Evolutionary conservation across 2,888 invertebrate genomes (phyloP).

Genomic region (Pandemis heparana): DNA sequence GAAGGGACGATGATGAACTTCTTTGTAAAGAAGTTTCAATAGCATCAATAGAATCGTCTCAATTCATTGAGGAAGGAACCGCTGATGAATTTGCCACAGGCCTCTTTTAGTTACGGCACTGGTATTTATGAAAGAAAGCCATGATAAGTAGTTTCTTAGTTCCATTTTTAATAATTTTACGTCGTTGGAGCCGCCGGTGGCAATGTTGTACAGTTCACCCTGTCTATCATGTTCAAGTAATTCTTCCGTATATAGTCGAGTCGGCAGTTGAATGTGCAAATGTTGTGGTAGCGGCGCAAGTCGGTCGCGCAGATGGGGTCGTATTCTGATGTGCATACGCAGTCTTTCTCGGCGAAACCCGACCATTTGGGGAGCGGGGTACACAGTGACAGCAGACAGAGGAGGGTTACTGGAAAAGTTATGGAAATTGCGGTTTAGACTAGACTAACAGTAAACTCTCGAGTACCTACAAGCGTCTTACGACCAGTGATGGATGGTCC

Average conservation of each 20-base stretch:
- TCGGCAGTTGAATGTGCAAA: conserved; percentile 56
- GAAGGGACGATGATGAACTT: too few species aligned
- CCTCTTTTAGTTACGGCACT: too few species aligned
- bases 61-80: too few species aligned
- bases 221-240: conserved; percentile 42
- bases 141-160: background rate
- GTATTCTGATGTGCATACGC: conserved; percentile 58
- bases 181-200: conserved; percentile 38
- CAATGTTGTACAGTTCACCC: conserved; percentile 50
- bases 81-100: too few species aligned
- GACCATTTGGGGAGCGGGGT: conserved; percentile 40
- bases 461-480: too few species aligned
- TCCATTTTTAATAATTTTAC: background rate
- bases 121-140: too few species aligned
- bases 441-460: background rate
- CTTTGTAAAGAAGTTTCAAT: too few species aligned
- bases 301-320: conserved; percentile 59
- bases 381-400: conserved; percentile 21
- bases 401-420: conserved; percentile 23
- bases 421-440: background rate
- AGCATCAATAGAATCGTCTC: too few species aligned
- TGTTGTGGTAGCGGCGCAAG: conserved; percentile 53
- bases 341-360: conserved; percentile 47
- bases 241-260: conserved; percentile 47
- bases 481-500: too few species aligned